phyloP scores from a whole-genome alignment of 2,797 vertebrate species.

The Onychomys arenicola region DNA sequence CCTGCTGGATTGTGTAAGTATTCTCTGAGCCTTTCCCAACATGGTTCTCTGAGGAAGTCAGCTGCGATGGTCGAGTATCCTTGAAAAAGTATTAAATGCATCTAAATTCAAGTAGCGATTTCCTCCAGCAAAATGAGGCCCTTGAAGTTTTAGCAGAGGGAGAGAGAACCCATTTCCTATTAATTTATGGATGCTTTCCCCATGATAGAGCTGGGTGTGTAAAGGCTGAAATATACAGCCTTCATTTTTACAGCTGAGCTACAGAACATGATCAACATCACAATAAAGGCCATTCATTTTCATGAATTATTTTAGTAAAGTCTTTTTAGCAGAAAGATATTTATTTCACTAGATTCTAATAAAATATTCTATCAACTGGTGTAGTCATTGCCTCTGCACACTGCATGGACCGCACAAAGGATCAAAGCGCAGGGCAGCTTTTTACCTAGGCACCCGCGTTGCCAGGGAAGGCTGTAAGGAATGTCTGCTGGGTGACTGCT shows the following conservation, averaged over 20 bases:
- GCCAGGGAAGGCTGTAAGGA: neutral
- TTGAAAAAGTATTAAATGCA: neutral
- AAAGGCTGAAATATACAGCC: slow-evolving; percentile 31
- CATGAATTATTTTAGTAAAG: slow-evolving; percentile 44
- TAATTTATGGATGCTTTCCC: slow-evolving; percentile 16
- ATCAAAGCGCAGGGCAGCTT: neutral
- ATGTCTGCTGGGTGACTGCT: neutral
- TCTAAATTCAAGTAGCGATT: slow-evolving; percentile 46
- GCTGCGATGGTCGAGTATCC: neutral
- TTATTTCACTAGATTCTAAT: slow-evolving; percentile 3
- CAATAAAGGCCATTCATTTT: neutral
- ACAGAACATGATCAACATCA: neutral
- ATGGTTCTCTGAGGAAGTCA: neutral
- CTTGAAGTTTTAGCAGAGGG: slow-evolving; percentile 8
- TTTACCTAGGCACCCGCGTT: neutral
- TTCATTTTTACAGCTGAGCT: neutral
- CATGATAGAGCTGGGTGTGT: neutral
- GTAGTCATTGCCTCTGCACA: neutral
- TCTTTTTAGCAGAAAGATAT: slow-evolving; percentile 7
- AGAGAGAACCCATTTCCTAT: slow-evolving; percentile 15
- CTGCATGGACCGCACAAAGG: neutral
- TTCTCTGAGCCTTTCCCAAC: neutral
- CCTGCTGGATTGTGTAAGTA: neutral
- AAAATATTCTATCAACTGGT: neutral
- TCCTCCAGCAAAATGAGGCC: slow-evolving; percentile 26